phyloP scores from a whole-genome alignment of 2,113 vertebrate species.

The Dunckerocampus dactyliophorus region DNA sequence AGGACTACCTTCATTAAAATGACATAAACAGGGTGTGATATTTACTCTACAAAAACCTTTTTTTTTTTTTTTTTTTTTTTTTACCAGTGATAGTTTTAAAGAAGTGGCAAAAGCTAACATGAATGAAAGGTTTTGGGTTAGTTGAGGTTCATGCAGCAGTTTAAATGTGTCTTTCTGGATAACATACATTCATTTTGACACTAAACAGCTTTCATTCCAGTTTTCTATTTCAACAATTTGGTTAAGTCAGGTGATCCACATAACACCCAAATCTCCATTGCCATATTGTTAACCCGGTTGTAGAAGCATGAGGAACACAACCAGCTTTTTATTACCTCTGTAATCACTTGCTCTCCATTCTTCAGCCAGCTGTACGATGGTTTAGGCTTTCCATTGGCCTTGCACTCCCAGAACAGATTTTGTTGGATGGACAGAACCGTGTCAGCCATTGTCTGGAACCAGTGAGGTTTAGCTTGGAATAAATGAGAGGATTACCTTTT shows the following conservation, averaged over 20 bases:
- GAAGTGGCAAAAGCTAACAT: no score
- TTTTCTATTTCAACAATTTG: no score
- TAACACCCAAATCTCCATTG: no score
- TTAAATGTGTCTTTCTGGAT: neutral
- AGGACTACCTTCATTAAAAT: no score
- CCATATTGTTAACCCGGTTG: neutral
- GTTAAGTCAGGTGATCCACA: no score
- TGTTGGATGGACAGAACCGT: constrained; percentile 81
- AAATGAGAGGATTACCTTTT: constrained; percentile 49
- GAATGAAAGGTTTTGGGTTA: neutral
- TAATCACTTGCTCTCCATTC: constrained; percentile 76
- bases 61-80: no score
- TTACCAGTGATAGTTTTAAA: no score
- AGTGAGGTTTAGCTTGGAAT: constrained; percentile 87
- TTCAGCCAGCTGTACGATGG: constrained; percentile 91
- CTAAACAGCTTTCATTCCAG: no score
- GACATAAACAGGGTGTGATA: no score
- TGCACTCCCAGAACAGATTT: constrained; percentile 86
- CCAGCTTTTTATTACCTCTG: constrained; percentile 75
- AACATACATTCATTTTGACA: no score
- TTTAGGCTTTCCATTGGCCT: constrained; percentile 88
- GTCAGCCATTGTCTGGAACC: constrained; percentile 83
- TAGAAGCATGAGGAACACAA: neutral
- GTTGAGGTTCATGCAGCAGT: neutral
- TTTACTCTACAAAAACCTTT: no score